These are phyloP conservation scores for Trissonchulus sp. DNA, from an alignment of 2,888 invertebrate genomes.

Conservation along the genomic window DNA sequence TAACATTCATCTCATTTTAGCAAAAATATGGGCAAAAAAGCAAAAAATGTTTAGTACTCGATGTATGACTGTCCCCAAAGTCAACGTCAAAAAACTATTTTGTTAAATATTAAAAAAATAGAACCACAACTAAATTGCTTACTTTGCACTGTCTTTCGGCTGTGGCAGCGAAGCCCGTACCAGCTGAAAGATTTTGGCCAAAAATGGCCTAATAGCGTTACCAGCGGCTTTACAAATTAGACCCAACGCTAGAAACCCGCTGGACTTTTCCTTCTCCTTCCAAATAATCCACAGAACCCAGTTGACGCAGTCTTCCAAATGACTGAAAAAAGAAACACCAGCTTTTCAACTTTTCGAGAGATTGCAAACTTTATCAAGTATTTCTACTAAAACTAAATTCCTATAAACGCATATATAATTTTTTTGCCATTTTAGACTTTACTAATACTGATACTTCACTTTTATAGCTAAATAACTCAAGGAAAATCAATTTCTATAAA, in stretches of 20 bases:
- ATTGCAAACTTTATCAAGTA: neutral
- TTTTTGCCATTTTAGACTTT: no score
- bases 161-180: neutral
- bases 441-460: no score
- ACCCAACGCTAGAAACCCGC: constrained; percentile 5
- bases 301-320: neutral
- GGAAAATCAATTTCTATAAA: no score
- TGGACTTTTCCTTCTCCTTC: neutral
- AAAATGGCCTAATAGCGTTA: neutral
- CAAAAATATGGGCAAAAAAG: no score
- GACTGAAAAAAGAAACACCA: neutral
- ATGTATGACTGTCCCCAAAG: no score
- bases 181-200: constrained; percentile 11
- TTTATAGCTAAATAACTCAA: no score
- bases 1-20: no score
- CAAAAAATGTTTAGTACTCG: no score
- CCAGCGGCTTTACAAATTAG: neutral
- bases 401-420: no score
- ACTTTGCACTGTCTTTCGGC: constrained; percentile 8
- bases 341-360: neutral
- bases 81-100: no score
- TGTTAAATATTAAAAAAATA: neutral
- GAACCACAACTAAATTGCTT: neutral
- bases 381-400: no score
- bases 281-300: neutral